These are phyloP conservation scores for Apocrypta bakeri DNA, from an alignment of 1,140 invertebrate genomes.

Conservation along the genomic window DNA sequence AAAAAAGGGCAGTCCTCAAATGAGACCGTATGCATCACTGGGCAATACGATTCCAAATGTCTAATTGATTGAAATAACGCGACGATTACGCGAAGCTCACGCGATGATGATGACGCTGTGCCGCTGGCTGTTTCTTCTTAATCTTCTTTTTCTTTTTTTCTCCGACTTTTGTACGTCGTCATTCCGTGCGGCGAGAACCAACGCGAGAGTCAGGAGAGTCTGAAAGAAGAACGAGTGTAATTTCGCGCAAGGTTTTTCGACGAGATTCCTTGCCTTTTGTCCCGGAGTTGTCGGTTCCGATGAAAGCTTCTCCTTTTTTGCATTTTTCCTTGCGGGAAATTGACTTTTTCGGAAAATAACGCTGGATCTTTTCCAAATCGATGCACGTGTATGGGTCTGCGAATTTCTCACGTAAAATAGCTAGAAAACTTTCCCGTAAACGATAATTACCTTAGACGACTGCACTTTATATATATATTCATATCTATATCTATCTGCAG, in stretches of 20 bases:
- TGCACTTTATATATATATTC: not conserved
- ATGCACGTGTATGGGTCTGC: not conserved
- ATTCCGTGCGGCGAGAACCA: not conserved
- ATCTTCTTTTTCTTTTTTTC: not conserved
- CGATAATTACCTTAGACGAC: not conserved
- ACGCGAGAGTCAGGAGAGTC: not conserved
- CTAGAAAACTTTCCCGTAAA: not conserved
- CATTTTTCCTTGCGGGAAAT: not conserved
- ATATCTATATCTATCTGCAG: not conserved
- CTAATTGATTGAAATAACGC: constrained; percentile 2
- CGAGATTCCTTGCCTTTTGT: not conserved
- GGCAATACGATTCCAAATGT: not conserved
- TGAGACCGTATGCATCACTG: not conserved
- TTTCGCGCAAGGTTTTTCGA: not conserved
- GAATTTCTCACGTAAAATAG: not conserved
- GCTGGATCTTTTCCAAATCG: not conserved
- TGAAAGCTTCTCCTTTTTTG: not conserved
- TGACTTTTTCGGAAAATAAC: not conserved
- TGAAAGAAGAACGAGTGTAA: not conserved
- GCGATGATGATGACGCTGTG: not conserved
- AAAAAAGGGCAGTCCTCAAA: not conserved
- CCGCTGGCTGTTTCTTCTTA: too few relatives aligned
- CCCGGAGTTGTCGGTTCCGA: not conserved
- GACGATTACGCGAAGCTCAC: not conserved
- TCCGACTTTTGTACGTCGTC: not conserved